Evolutionary conservation across 2,113 vertebrate species (phyloP).

Genomic region (Strigops habroptila): DNA sequence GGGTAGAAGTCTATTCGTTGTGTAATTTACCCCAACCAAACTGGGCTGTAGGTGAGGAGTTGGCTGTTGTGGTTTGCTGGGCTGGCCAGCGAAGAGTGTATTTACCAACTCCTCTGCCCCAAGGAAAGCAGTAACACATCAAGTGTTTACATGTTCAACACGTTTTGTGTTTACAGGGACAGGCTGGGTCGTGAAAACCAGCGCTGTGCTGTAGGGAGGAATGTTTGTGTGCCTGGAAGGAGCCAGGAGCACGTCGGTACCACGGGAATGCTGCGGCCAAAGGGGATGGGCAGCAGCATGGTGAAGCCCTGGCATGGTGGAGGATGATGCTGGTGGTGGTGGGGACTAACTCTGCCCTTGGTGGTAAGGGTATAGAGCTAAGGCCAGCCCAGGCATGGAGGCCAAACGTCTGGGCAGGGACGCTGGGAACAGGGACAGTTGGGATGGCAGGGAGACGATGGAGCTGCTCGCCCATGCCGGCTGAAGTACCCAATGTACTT

Average conservation of each 20-base stretch:
- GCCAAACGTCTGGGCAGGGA: neutral
- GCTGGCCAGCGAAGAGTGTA: neutral
- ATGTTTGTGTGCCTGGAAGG: neutral
- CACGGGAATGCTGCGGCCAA: neutral
- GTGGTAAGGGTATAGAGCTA: neutral
- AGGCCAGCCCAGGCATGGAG: neutral
- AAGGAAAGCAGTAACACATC: neutral
- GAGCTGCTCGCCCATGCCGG: fast-evolving
- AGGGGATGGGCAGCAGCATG: neutral
- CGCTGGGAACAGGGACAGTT: fast-evolving
- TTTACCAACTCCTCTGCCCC: neutral
- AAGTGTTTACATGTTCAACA: neutral
- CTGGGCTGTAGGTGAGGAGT: neutral
- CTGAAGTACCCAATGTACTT: neutral
- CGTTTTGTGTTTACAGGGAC: neutral
- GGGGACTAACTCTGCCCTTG: neutral
- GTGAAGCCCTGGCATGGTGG: neutral
- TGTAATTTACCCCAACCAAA: fast-evolving
- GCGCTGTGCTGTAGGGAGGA: neutral
- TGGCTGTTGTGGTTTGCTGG: neutral
- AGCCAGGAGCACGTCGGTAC: neutral
- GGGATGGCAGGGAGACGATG: neutral
- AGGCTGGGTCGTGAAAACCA: neutral
- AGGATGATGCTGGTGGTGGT: neutral
- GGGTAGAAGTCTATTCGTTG: neutral